Evolutionary conservation across 2,113 vertebrate species (phyloP), one percentile per base, ranked within the genome.

Genomic region (Toxotes jaculatrix): DNA sequence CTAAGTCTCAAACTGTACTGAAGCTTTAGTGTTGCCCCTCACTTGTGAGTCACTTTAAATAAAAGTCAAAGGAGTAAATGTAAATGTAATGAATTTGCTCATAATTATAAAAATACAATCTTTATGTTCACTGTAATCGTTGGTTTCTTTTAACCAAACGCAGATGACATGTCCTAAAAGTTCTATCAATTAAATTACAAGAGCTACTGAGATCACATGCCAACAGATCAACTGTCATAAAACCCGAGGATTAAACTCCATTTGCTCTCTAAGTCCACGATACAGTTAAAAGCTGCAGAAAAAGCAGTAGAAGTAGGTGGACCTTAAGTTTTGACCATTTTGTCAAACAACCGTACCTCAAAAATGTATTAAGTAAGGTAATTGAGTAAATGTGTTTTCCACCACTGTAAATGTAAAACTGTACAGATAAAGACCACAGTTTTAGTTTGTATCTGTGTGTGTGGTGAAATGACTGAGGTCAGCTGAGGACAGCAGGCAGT

Each of bases 401-500:
- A 47, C 60, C 19, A n/a, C n/a, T 40, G 27, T 27, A 40, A 57
- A 55, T 14, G 23, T 6, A 63, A 40, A 34, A 19, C 34, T 42
- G n/a, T 49, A 40, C 7, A 62, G 45, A 23, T 40, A 47, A 70
- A 84, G 14, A 40, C 6, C 42, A 31, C 23, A 65, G 36, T 61
- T 66, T 31, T 2, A 59, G 13, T 49, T n/a, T 17, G 17, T 65
- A 36, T 56, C 40, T 16, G 55, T 80, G 36, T 65, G 7, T 76
- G 65, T 53, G n/a, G 12, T 72, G 12, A 69, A 62, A 57, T 38
- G 45, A 63, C 31, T 4, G 9, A 40, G 83, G 71, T 82, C 45
- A 78, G 70, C 31, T 13, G 47, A 92, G 84, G 84, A 87, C 83
- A 82, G 67, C 65, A 68, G 47, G 14, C 34, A 47, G 77, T 92